Conservation (phyloP, 2,113 vertebrate species). For the Poecilia latipinna region DNA sequence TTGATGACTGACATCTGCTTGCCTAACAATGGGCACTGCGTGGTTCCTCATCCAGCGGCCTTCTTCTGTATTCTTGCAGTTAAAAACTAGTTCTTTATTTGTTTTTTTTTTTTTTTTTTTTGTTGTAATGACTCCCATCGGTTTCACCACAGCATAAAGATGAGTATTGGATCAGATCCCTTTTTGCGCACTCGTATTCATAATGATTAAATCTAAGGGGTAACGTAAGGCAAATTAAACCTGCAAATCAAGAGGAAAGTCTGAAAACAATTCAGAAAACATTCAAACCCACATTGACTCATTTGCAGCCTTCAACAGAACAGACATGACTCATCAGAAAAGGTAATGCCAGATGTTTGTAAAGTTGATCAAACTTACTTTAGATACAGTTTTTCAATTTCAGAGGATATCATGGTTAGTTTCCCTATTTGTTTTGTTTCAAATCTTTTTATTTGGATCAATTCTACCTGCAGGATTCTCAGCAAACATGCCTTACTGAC, state of each 20-base stretch:
- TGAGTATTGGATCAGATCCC: background rate
- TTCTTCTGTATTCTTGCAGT: constrained; percentile 15
- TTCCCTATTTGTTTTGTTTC: background rate
- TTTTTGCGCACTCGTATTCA: background rate
- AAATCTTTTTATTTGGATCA: background rate
- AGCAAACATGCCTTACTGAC: background rate
- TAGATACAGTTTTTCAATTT: background rate
- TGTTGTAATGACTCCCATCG: background rate
- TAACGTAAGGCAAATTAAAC: background rate
- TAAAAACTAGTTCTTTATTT: constrained; percentile 8
- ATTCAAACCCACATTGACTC: constrained; percentile 14
- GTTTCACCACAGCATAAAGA: background rate
- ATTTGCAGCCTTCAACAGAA: constrained; percentile 12
- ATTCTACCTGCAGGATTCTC: background rate
- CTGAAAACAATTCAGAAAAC: background rate
- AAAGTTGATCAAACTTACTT: background rate
- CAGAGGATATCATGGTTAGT: background rate
- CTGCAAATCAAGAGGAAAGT: constrained; percentile 13
- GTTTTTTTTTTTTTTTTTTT: background rate
- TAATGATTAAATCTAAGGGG: background rate
- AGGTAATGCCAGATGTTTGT: background rate
- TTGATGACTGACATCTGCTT: background rate
- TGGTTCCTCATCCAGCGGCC: constrained; percentile 35
- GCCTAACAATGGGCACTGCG: constrained; percentile 3
- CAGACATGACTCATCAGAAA: background rate